Base-by-base conservation (phyloP, 2,797 vertebrate genomes). In the Phataginus tetradactyla region DNA sequence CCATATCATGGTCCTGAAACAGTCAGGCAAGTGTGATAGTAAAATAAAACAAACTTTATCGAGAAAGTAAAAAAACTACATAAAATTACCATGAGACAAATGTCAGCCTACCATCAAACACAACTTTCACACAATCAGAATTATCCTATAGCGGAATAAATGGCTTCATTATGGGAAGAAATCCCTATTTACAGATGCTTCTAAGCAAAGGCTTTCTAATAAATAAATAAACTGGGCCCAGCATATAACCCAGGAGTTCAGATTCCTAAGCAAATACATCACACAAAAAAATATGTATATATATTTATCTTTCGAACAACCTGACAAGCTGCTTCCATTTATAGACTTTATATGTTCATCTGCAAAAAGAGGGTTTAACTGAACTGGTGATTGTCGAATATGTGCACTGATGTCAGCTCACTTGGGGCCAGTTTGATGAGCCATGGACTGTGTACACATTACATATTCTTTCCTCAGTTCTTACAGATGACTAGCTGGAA, bases 51-150 rank as follows among this genome's bases (percentile, higher is more conserved):
- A 88, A 94, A 78, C 37, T 81, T 90, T 84, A 74, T 37, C 34
- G 21, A 42, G 34, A 15, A 88, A 83, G 94, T 64, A 10, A 45
- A 93, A 97, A 68, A 72, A 45, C 45, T 88, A 91, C 72, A 63
- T 27, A 51, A 5, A 91, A 86, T 51, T 77, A 51, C 5, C 18
- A 3, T 74, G 18, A 81, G 72, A 66, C 12, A 45, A 14, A 86
- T 63, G 90, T 88, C 64, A 96, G 51, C 4, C 34, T 78, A 39
- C 68, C 3, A 87, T 92, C 17, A 95, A 64, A 83, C 1, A 21
- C 80, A 92, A 94, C n/a, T 83, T 80, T 88, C 21, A 86, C 53
- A 68, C 32, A 37, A 69, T 79, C 63, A 92, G 21, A 74, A 87
- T 42, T 88, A 39, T 11, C 34, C 39, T 49, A 3, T 61, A 51